Evolutionary conservation across 2,113 vertebrate genomes (phyloP).

Genomic region (Ariopsis seemanni): DNA sequence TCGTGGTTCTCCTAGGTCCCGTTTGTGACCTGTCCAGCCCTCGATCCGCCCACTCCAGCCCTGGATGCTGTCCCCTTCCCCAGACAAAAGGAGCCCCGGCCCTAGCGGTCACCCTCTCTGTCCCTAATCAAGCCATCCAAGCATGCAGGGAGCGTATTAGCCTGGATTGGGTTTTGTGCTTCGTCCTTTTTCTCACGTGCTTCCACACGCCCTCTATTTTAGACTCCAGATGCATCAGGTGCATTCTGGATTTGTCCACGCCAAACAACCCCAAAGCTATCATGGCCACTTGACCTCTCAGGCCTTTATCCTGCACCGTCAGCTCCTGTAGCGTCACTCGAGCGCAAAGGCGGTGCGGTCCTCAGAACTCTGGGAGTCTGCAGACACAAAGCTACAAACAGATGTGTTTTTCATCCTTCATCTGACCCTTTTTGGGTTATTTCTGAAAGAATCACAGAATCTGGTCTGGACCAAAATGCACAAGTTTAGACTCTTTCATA

Average conservation of each 20-base stretch:
- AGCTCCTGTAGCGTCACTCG: conserved; percentile 37
- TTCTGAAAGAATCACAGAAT: neutral
- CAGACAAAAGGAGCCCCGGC: conserved; percentile 80
- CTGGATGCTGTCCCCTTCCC: conserved; percentile 69
- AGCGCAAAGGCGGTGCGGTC: conserved; percentile 16
- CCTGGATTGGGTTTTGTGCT: conserved; percentile 59
- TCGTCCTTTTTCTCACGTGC: conserved; percentile 71
- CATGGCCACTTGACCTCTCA: conserved; percentile 39
- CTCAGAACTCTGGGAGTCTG: neutral
- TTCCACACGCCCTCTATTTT: conserved; percentile 69
- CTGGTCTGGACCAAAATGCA: neutral
- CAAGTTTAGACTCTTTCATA: neutral
- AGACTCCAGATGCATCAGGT: conserved; percentile 75
- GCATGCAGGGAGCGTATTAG: conserved; percentile 91
- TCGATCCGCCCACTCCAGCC: conserved; percentile 77
- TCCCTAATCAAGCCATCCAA: conserved; percentile 82
- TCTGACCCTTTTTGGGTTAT: neutral
- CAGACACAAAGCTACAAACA: neutral
- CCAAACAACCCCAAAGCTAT: conserved; percentile 48
- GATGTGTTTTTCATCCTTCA: neutral
- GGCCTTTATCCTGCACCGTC: conserved; percentile 59
- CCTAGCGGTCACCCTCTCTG: conserved; percentile 72
- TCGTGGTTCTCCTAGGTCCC: conserved; percentile 47
- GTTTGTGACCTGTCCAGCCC: conserved; percentile 82
- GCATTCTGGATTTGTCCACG: conserved; percentile 64